phyloP scores from a whole-genome alignment of 2,113 vertebrate species.

The Ciconia maguari region DNA sequence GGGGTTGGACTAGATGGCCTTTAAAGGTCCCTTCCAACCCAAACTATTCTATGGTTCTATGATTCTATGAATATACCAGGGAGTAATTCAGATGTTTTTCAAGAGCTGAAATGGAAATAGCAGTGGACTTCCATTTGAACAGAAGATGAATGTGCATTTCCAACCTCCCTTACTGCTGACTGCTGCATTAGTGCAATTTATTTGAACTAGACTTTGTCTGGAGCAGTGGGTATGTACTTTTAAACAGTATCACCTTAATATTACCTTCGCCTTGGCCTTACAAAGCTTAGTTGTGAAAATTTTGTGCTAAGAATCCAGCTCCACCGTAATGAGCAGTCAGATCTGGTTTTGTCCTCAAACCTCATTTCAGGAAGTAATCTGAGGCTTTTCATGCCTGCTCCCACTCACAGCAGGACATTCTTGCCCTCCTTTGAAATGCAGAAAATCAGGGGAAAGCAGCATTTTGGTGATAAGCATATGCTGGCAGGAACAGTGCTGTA shows the following conservation, averaged over 20 bases:
- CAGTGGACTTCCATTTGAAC: neutral
- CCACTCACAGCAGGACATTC: neutral
- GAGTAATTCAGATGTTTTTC: neutral
- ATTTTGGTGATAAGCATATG: neutral
- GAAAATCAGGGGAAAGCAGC: constrained; percentile 18
- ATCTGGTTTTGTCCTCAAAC: neutral
- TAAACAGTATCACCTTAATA: neutral
- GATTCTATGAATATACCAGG: neutral
- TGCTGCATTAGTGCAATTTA: neutral
- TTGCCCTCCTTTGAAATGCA: neutral
- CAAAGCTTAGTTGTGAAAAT: neutral
- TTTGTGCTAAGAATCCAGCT: neutral
- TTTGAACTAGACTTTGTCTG: neutral
- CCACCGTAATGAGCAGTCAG: neutral
- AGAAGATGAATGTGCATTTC: neutral
- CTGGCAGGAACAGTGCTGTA: neutral
- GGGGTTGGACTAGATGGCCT: neutral
- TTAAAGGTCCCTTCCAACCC: neutral
- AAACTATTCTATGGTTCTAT: neutral
- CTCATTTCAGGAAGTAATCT: constrained; percentile 21
- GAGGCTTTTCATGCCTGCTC: neutral
- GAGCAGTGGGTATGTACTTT: neutral
- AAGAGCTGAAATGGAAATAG: neutral
- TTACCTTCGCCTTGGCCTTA: neutral
- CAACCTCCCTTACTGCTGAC: neutral